These are phyloP conservation scores for Hemicentrotus pulcherrimus DNA, from an alignment of 35 echinoderm and acorn worm genomes.

Conservation along the genomic window DNA sequence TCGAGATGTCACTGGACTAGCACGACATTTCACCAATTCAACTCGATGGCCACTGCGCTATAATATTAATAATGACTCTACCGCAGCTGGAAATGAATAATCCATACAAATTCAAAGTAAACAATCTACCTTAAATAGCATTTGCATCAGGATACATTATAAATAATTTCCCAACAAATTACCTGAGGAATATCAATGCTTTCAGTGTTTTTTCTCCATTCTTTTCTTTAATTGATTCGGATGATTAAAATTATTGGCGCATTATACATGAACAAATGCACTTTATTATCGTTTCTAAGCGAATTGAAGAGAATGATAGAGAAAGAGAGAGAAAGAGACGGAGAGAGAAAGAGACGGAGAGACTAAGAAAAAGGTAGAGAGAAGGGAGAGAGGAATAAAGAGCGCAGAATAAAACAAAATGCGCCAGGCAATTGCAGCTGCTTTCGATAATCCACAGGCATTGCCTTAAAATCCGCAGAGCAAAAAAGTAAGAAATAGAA, in stretches of 20 bases:
- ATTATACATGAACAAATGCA: background rate
- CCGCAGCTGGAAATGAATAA: background rate
- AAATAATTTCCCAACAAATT: background rate
- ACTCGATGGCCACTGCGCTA: background rate
- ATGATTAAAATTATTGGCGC: background rate
- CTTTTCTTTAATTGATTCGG: background rate
- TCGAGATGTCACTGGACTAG: background rate
- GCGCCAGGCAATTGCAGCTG: background rate
- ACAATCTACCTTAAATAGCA: background rate
- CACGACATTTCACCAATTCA: background rate
- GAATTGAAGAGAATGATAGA: background rate
- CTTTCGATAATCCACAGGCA: background rate
- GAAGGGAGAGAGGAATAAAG: too few species aligned
- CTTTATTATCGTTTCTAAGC: background rate
- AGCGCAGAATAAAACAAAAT: too few species aligned
- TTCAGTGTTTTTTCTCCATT: background rate
- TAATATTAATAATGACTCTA: background rate
- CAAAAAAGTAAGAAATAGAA: conserved; percentile 10
- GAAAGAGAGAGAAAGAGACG: background rate
- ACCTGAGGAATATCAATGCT: background rate
- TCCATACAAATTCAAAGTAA: background rate
- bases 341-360: background rate
- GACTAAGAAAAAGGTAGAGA: background rate
- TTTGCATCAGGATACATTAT: background rate
- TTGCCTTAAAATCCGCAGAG: background rate